Base-by-base conservation (phyloP, 2,113 vertebrate species). In the Lepidiolamprologus cunningtoni region DNA sequence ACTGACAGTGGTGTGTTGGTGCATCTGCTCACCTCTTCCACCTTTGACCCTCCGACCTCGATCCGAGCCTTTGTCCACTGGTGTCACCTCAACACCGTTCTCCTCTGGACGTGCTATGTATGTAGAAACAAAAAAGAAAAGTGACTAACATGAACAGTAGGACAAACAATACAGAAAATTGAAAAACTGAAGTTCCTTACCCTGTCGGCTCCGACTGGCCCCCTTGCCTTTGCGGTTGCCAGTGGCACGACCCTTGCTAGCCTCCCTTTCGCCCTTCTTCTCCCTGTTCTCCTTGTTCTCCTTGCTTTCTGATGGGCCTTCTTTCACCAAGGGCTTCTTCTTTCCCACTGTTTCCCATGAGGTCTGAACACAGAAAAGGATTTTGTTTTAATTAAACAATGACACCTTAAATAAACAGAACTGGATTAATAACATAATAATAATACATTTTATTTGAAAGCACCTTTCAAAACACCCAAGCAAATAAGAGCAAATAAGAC, bases 331-430 rank as follows among this genome's bases (percentile, higher is more conserved):
- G 83, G 94, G 97, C 92, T 98, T 99, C 97, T 99, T 99, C 96
- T 97, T 99, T 55, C 98, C 98, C 89, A 99, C 98, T 1, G 98
- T 99, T 93, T 99, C 98, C 98, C 98, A 99, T 6, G 98, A 98
- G 86, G 98, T 98, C 98, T 99, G 52, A 28, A 89, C 9, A 80
- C 5, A 84, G 91, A 47, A 80, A 37, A 50, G 5, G 8, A 11
- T 28, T 28, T 73, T 14, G 9, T 47, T 73, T 45, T 10, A 76
- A 76, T 47, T 28, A 28, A 76, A 5, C 16, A 47, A 47, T 28
- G 21, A 45, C 37, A 71, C 66, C n/a, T 23, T 71, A 42, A 76
- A 47, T 28, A 76, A 26, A 19, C 4, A 73, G 40, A 28, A 73
- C 68, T 47, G 23, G 23, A 31, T 78, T 50, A 76, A 50, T 26